Base-by-base conservation (phyloP, 2,113 vertebrate species). In the Helogale parvula region DNA sequence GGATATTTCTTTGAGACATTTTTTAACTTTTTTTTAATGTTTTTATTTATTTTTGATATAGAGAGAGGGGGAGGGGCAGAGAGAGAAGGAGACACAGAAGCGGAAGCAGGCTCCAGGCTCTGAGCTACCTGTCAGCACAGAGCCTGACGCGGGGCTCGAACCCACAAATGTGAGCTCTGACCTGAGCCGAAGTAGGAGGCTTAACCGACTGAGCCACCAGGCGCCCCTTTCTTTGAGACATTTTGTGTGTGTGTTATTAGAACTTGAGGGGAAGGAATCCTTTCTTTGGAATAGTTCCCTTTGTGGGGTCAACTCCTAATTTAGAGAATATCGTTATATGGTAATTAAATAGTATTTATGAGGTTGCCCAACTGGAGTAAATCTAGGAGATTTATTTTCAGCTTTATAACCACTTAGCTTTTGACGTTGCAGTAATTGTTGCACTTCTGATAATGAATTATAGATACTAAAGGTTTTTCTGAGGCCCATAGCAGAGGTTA, bases 361-460 rank as follows among this genome's bases (percentile, higher is more conserved):
- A 92, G 3, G 23, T 83, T 95, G 41, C 38, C 52, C 35, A 87
- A 87, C n/a, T 87, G 41, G 21, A 88, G 9, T 47, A 74, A 93
- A 98, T 52, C 52, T 71, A 13, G 17, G 25, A 77, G 31, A 89
- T 92, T 77, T 92, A 84, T 88, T 84, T 92, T 84, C n/a, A 71
- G 31, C 50, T 87, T 79, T 65, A 80, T 52, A 91, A 68, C 69
- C 17, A 83, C 27, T 76, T 33, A 31, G 54, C 6, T 93, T 94
- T 85, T 93, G n/a, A 96, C 94, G 52, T 80, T 60, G 7, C 17
- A 68, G 21, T 82, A 82, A 84, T 77, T 74, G 12, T 69, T 96
- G 54, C 50, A 35, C 72, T 87, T 45, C 29, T 72, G 57, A 41
- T 87, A 83, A 94, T 63, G 69, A 92, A 80, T 90, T 76, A 41